Conservation (phyloP, 1,140 invertebrate genomes). For the Microplitis mediator region DNA sequence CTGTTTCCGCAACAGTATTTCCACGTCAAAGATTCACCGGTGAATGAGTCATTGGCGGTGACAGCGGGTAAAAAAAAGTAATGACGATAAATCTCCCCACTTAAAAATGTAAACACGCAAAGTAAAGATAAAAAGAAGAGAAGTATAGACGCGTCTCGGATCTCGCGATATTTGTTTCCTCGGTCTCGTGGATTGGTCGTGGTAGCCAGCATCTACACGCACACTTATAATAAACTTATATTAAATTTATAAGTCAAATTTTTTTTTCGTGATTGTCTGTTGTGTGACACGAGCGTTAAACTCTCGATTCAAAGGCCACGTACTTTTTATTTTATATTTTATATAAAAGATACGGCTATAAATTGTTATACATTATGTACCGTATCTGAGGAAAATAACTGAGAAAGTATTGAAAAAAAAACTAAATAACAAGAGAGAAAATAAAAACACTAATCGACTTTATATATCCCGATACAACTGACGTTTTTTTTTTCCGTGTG, state of each 20-base stretch:
- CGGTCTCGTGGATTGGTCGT: no score
- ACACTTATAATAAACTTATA: no score
- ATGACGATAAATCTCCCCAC: slow-evolving; percentile 6
- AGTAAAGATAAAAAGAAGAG: neutral
- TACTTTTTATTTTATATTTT: no score
- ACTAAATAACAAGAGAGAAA: neutral
- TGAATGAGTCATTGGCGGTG: slow-evolving; percentile 28
- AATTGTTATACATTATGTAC: neutral
- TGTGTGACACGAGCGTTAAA: no score
- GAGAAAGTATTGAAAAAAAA: neutral
- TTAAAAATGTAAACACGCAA: neutral
- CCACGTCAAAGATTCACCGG: slow-evolving; percentile 15
- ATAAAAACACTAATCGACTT: neutral
- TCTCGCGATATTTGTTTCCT: no score
- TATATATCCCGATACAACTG: neutral
- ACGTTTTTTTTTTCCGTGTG: neutral
- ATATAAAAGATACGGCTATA: no score
- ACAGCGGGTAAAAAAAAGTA: slow-evolving; percentile 1
- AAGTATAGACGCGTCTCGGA: no score
- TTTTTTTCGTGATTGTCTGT: no score
- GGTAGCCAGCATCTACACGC: no score
- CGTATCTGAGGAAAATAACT: neutral
- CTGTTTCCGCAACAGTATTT: slow-evolving; percentile 27
- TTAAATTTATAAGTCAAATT: no score
- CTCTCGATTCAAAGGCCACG: no score